Base-by-base conservation (phyloP, 2,113 vertebrate genomes). In the Nothoprocta pentlandii region DNA sequence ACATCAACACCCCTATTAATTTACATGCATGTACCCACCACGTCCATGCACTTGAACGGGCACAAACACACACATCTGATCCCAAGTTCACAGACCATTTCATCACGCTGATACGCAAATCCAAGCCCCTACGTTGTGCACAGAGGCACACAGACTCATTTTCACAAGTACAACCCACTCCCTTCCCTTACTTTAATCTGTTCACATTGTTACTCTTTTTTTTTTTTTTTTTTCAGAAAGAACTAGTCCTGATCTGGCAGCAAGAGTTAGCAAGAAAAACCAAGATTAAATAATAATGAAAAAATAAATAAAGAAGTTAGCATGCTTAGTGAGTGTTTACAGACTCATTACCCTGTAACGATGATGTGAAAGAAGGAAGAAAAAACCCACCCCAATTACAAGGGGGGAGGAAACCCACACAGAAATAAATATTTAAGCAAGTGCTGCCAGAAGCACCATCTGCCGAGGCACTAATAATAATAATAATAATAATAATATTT, bases 361-460 rank as follows among this genome's bases (percentile, higher is more conserved):
- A 98, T 97, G 98, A 98, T 97, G 95, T 95, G 97, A 98, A 98
- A 98, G 63, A 93, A 68, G 80, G 85, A 83, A 41, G 67, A 44
- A 98, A 98, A 58, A 54, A 76, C 74, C 85, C 94, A 97, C 98
- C 98, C 98, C 97, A 98, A 98, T 98, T 97, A 98, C 97, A 98
- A 97, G 79, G 87, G 93, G 93, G 95, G 91, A 89, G 91, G 94
- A 98, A 97, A 98, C 98, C 98, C 98, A 97, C 98, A 98, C 94
- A 98, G 98, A 98, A 99, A 99, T 98, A 99, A 98, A 98, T 98
- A 99, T 98, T 99, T 97, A 98, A 98, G 94, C 97, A 97, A 97
- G 97, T 95, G 97, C 98, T 98, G 98, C 98, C 98, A 99, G 98
- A 98, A 98, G 96, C 97, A 98, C 98, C 99, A 99, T 99, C 98